These are phyloP conservation scores for Gallinago nigripennis DNA, from an alignment of 2,797 vertebrate species.

Conservation along the genomic window DNA sequence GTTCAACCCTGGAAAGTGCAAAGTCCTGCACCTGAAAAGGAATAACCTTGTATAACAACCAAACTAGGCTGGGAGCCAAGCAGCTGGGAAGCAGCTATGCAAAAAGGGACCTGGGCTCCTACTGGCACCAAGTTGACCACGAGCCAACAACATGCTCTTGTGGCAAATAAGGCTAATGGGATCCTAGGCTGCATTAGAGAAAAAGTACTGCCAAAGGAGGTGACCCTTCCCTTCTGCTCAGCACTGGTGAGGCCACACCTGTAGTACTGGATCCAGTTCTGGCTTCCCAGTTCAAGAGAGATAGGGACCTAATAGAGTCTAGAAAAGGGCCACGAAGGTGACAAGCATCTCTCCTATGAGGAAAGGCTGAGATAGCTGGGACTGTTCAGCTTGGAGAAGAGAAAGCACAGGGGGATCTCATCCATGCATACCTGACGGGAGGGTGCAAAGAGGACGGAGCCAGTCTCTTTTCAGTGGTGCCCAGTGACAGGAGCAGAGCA, in stretches of 20 bases:
- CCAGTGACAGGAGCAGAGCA: neutral
- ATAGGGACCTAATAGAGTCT: neutral
- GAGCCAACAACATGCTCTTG: neutral
- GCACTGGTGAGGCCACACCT: neutral
- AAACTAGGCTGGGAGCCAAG: neutral
- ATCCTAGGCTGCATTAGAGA: neutral
- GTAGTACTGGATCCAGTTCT: neutral
- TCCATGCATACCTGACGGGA: neutral
- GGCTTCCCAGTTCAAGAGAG: neutral
- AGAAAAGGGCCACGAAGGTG: neutral
- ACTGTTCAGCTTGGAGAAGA: neutral
- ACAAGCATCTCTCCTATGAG: neutral
- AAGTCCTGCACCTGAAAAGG: neutral
- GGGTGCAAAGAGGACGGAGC: accelerated
- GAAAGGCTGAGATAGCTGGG: neutral
- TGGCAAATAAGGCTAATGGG: neutral
- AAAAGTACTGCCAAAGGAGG: neutral
- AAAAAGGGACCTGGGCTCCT: neutral
- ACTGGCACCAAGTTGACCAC: neutral
- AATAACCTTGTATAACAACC: neutral
- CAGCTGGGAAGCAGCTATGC: neutral
- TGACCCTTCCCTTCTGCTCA: neutral
- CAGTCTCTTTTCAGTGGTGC: neutral
- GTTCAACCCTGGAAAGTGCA: neutral
- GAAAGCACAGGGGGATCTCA: neutral